Percentiles rank a stretch among this genome's conserved stretches.
These are phyloP conservation scores for Tigriopus californicus DNA, from an alignment of 2,888 invertebrate species.

Conservation along the genomic window DNA sequence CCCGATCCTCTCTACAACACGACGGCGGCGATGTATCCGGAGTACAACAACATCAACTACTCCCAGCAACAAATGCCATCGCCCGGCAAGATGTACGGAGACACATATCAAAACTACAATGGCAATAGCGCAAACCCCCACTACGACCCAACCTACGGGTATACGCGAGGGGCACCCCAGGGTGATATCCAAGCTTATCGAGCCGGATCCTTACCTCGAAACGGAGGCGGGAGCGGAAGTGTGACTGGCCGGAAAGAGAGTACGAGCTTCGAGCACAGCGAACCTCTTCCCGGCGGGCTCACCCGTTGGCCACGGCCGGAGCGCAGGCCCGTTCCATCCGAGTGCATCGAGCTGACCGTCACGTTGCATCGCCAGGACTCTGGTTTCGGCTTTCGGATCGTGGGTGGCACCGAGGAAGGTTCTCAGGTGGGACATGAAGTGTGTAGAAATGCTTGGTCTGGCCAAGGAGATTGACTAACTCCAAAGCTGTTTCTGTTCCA, in stretches of 20 bases:
- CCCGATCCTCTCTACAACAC: not conserved
- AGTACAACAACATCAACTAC: not conserved
- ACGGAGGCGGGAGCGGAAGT: slow-evolving; percentile 20
- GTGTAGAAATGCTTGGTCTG: not conserved
- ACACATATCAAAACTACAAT: slow-evolving; percentile 16
- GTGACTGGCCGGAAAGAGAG: slow-evolving; percentile 34
- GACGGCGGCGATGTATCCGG: not conserved
- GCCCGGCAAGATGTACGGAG: not conserved
- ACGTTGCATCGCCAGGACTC: slow-evolving; percentile 70
- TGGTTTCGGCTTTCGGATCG: slow-evolving; percentile 94
- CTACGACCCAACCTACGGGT: slow-evolving; percentile 19
- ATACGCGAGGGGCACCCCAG: slow-evolving; percentile 13
- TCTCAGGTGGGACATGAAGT: slow-evolving; percentile 43
- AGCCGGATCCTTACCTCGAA: slow-evolving; percentile 16
- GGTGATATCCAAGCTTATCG: slow-evolving; percentile 3
- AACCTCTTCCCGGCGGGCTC: slow-evolving; percentile 29
- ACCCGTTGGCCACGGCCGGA: slow-evolving; percentile 12
- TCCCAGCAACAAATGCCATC: not conserved
- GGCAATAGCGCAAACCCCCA: slow-evolving; percentile 17
- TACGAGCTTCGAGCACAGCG: slow-evolving; percentile 41
- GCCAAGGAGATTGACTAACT: not conserved
- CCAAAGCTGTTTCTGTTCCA: slow-evolving; percentile 24
- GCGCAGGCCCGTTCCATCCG: slow-evolving; percentile 6
- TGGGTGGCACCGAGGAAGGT: slow-evolving; percentile 93
- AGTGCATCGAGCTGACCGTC: slow-evolving; percentile 45